Conservation (phyloP, 1,140 invertebrate species). For the Pogonomyrmex californicus region DNA sequence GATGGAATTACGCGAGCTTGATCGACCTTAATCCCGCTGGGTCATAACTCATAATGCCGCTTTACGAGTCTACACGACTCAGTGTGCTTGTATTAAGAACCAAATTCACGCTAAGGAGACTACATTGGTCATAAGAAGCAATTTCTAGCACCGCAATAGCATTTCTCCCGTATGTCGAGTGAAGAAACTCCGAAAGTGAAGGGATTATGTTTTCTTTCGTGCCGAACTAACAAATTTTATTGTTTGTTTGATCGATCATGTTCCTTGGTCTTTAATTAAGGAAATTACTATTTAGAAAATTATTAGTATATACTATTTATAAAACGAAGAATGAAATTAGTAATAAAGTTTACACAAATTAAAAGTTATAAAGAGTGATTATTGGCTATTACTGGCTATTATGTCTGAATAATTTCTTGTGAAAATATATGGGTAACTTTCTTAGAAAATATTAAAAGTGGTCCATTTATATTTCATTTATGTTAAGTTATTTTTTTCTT, state of each 20-base stretch:
- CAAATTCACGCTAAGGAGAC: conserved; percentile 57
- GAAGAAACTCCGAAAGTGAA: conserved; percentile 23
- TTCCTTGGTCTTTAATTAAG: background rate
- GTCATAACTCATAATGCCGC: conserved; percentile 80
- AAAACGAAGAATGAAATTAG: background rate
- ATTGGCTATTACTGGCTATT: background rate
- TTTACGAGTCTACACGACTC: conserved; percentile 79
- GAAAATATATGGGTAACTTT: background rate
- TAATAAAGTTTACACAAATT: background rate
- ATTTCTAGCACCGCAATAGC: conserved; percentile 56
- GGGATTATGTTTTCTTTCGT: background rate
- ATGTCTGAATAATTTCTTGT: background rate
- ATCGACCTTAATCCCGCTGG: conserved; percentile 77
- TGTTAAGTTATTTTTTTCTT: background rate
- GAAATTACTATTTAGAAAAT: background rate
- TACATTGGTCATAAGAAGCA: conserved; percentile 67
- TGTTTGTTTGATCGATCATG: background rate
- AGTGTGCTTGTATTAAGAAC: conserved; percentile 61
- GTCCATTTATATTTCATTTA: background rate
- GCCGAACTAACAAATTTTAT: conserved; percentile 7
- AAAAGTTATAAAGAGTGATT: background rate
- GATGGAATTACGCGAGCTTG: conserved; percentile 79
- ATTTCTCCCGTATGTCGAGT: conserved; percentile 45
- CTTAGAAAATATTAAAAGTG: background rate
- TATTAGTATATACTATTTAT: background rate